A percentile compares a stretch with the other conserved stretches of the same genome.
These are phyloP conservation scores for Mormyrops attenuatus DNA, from an alignment of 2,797 vertebrate genomes.

Conservation along the genomic window DNA sequence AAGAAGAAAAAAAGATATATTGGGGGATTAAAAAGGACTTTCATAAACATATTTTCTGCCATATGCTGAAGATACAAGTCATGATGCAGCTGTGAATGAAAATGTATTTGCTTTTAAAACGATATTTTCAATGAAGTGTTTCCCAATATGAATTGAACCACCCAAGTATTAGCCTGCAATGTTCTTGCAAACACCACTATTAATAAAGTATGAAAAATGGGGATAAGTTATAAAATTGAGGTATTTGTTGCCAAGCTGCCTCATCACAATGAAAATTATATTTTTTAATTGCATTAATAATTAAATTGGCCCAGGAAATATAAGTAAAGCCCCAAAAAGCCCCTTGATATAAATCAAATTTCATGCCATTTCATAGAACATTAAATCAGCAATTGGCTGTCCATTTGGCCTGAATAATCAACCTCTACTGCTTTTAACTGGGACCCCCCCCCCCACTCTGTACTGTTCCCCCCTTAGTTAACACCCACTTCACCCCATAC, in stretches of 20 bases:
- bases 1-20: conserved; percentile 43
- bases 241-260: conserved; percentile 72
- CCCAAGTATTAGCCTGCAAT: conserved; percentile 37
- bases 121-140: conserved; percentile 4
- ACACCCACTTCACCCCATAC: conserved; percentile 54
- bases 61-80: conserved; percentile 61
- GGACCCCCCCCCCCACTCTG: conserved; percentile 42
- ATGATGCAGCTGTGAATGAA: conserved; percentile 85
- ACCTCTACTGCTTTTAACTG: conserved; percentile 74
- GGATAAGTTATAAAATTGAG: conserved; percentile 28
- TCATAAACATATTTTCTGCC: conserved; percentile 51
- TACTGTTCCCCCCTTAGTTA: conserved; percentile 42
- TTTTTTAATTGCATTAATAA: not conserved
- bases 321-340: conserved; percentile 44
- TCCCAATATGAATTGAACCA: conserved; percentile 48
- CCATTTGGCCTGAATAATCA: conserved; percentile 80
- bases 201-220: not conserved
- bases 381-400: conserved; percentile 71
- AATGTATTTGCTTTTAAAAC: conserved; percentile 14
- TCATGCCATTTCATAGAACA: conserved; percentile 73
- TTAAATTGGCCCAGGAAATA: conserved; percentile 22
- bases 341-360: conserved; percentile 42
- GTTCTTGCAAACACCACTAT: conserved; percentile 29
- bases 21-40: conserved; percentile 51
- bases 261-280: conserved; percentile 70